Conservation (phyloP, 2,113 vertebrate species). For the Cheilinus undulatus region DNA sequence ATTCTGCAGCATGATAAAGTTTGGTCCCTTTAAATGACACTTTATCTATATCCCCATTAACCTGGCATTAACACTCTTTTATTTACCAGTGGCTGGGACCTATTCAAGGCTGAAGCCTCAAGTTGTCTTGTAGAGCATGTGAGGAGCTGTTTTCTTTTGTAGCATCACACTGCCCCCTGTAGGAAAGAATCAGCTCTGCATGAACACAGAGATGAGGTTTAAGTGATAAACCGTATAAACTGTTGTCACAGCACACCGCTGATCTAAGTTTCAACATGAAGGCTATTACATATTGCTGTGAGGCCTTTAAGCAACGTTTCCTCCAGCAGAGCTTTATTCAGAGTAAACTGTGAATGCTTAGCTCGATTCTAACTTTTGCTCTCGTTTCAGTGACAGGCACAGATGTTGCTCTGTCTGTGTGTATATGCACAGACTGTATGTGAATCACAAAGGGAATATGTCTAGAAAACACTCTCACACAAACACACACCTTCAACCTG, state of each 20-base stretch:
- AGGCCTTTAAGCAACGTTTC: slow-evolving; percentile 27
- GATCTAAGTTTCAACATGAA: slow-evolving; percentile 11
- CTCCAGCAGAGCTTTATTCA: slow-evolving; percentile 5
- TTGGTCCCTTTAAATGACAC: no score
- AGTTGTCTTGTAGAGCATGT: background rate
- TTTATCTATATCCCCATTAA: background rate
- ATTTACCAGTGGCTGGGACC: background rate
- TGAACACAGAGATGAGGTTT: slow-evolving; percentile 2
- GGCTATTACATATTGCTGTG: slow-evolving; percentile 14
- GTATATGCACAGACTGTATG: slow-evolving; percentile 48
- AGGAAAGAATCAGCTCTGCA: slow-evolving; percentile 27
- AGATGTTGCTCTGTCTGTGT: slow-evolving; percentile 59
- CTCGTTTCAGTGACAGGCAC: slow-evolving; percentile 46
- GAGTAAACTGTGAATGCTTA: slow-evolving; percentile 35
- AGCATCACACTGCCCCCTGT: slow-evolving; percentile 76
- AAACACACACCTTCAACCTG: slow-evolving; percentile 77
- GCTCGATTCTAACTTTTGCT: slow-evolving; percentile 32
- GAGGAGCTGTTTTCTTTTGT: slow-evolving; percentile 19
- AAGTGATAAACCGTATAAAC: slow-evolving; percentile 8
- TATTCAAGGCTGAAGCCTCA: background rate
- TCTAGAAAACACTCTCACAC: slow-evolving; percentile 47
- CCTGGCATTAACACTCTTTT: background rate
- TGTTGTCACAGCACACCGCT: slow-evolving; percentile 33
- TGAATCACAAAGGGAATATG: slow-evolving; percentile 56
- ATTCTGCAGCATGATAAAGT: no score